Base-by-base conservation (phyloP, 2,113 vertebrate species). In the Paracanthobrama guichenoti region DNA sequence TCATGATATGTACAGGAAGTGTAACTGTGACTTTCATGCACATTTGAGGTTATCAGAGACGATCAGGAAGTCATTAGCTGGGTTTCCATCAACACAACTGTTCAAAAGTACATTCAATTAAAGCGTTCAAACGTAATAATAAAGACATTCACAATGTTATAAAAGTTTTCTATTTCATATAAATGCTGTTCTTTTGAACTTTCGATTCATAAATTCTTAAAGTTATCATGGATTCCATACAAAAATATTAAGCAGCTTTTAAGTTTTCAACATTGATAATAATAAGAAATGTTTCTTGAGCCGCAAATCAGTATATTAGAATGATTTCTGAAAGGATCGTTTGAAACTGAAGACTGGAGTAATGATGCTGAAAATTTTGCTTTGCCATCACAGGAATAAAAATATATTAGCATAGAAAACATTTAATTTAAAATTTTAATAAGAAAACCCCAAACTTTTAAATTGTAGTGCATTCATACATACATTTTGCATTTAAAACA, bases 1-100 rank as follows among this genome's bases (percentile, higher is more conserved):
- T 78, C 75, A 78, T 60, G 53, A 78, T 60, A 55, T 59, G 31
- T n/a, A 50, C 46, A 35, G 48, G 28, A 76, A 53, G 74, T 59
- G 75, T 57, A 39, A 35, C 50, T 24, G 20, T 22, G 28, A 57
- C 31, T 77, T 59, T 39, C 50, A 57, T 39, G 24, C 55, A 78
- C 22, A 24, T 59, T 78, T 44, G 31, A 22, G 53, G 50, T 57
- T 39, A 46, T 46, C 69, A 46, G 2, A 44, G 39, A 46, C 22
- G 3, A 39, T n/a, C 18, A 53, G 73, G 24, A 28, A 48, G 44
- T 50, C 71, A 48, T 4, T 8, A 73, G 62, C 62, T 69, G 66
- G 31, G 66, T 69, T 69, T 69, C 12, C 42, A 46, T 73, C 39
- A 22, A 3, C 39, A 72, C 14, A 44, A 42, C 67, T 44, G 67